phyloP scores from a whole-genome alignment of 2,113 vertebrate species.

The Neotoma lepida region DNA sequence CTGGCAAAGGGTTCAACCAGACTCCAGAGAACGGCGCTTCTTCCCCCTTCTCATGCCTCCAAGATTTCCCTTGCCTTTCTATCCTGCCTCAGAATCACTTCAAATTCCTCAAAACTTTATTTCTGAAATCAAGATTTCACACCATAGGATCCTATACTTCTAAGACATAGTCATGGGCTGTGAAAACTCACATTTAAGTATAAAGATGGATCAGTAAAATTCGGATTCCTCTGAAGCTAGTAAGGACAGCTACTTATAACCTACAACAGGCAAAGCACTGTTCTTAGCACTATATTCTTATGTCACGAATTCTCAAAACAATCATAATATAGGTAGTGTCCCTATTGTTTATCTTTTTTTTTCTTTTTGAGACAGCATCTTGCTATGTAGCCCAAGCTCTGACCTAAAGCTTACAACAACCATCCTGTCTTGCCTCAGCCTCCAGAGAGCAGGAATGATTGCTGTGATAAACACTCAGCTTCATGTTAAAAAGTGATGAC shows the following conservation, averaged over 20 bases:
- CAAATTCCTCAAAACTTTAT: background rate
- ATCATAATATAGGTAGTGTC: too few relatives aligned
- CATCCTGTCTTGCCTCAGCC: background rate
- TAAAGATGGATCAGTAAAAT: background rate
- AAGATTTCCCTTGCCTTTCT: background rate
- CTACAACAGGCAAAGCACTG: background rate
- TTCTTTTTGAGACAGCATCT: background rate
- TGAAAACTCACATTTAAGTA: background rate
- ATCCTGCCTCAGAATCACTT: background rate
- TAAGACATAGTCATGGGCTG: background rate
- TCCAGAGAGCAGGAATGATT: background rate
- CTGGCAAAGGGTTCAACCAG: background rate
- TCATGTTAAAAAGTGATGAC: background rate
- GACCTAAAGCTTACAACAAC: background rate
- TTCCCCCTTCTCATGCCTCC: background rate
- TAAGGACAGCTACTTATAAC: background rate
- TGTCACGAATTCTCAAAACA: background rate
- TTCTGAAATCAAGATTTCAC: constrained; percentile 32
- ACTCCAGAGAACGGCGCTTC: background rate
- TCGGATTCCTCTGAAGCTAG: background rate
- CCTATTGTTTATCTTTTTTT: background rate
- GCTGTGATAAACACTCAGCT: too few relatives aligned
- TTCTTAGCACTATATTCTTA: background rate
- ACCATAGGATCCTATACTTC: background rate
- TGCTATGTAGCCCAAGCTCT: background rate